phyloP scores from a whole-genome alignment of 2,113 vertebrate species.

The Serilophus lunatus region DNA sequence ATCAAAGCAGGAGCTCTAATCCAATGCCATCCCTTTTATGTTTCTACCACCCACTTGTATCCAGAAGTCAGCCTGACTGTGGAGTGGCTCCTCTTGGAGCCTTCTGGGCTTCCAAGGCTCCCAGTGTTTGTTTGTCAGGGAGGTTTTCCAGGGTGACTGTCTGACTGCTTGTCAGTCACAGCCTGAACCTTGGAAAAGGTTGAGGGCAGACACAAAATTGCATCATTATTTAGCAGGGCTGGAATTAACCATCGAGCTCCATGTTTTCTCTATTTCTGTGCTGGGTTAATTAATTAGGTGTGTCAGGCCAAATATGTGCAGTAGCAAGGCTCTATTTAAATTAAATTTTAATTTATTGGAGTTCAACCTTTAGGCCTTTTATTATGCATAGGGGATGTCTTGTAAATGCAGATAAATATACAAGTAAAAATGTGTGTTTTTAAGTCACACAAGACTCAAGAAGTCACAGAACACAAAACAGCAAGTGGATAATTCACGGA shows the following conservation, averaged over 20 bases:
- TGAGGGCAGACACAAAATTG: slow-evolving; percentile 6
- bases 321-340: background rate
- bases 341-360: background rate
- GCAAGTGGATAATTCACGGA: background rate
- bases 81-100: background rate
- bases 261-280: background rate
- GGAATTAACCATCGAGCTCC: background rate
- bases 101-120: background rate
- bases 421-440: background rate
- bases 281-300: background rate
- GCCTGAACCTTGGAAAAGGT: background rate
- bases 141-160: slow-evolving; percentile 52
- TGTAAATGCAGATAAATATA: background rate
- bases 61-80: background rate
- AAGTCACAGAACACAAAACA: background rate
- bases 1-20: slow-evolving; percentile 62
- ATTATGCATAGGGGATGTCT: background rate
- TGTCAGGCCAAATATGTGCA: background rate
- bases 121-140: background rate
- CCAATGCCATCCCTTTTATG: slow-evolving; percentile 63
- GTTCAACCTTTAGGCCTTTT: background rate
- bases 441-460: background rate
- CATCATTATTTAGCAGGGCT: background rate
- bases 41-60: slow-evolving; percentile 52
- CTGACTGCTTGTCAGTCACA: background rate